Percentiles rank a stretch among this genome's conserved stretches.
Conservation (phyloP, 2,113 vertebrate genomes). For the cattle (Bos taurus) region ARS-UCD2.0 NC_037337.1:71487001-71487500, state of each 20-base stretch:
- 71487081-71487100: not conserved
- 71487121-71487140: not conserved
- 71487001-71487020: not conserved
- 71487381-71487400: not conserved
- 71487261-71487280: not conserved
- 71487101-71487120: not conserved
- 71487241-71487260: slow-evolving; percentile 19
- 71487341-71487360: too few relatives aligned
- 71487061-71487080: not conserved
- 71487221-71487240: not conserved
- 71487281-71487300: not conserved
- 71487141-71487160: not conserved
- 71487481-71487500: not conserved
- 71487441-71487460: not conserved
- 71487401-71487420: slow-evolving; percentile 16
- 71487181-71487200: not conserved
- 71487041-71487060: not conserved
- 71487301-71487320: too few relatives aligned
- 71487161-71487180: not conserved
- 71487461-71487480: not conserved
- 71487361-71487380: too few relatives aligned
- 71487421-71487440: not conserved
- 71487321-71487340: too few relatives aligned
- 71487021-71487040: not conserved
- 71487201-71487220: not conserved